Conservation (phyloP, 2,888 invertebrate species). For the Aspidiotus rigidus region DNA sequence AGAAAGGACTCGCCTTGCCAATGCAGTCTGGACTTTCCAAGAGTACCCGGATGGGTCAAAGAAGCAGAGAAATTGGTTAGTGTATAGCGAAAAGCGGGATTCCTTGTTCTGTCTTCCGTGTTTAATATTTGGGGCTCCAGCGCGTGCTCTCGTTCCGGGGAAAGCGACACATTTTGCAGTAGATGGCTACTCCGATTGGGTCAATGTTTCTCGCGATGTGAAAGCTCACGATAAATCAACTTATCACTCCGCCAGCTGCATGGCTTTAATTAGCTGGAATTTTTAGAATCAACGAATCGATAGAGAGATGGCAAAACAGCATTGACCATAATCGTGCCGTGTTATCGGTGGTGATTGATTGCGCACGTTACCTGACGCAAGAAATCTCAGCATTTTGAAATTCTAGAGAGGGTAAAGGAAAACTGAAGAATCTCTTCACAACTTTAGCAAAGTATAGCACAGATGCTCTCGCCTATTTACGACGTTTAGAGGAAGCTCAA, state of each 20-base stretch:
- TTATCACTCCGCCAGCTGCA: background rate
- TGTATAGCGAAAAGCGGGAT: background rate
- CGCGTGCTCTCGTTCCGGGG: background rate
- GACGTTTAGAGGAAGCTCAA: background rate
- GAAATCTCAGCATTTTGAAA: background rate
- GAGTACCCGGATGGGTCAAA: background rate
- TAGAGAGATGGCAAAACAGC: background rate
- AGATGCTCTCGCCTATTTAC: background rate
- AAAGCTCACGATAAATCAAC: background rate
- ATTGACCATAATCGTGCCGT: background rate
- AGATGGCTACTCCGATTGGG: background rate
- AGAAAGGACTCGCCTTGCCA: too few species aligned
- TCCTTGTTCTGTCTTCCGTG: background rate
- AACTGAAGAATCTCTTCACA: background rate
- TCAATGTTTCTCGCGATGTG: background rate
- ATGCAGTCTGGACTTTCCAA: background rate
- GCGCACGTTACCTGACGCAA: background rate
- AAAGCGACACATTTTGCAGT: background rate
- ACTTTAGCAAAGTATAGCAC: background rate
- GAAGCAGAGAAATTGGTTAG: background rate
- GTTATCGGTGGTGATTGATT: background rate
- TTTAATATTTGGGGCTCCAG: background rate
- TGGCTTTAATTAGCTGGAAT: background rate
- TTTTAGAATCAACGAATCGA: background rate
- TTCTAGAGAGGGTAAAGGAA: background rate